Evolutionary conservation across 1,140 invertebrate species (phyloP).

Genomic region (Venturia canescens): DNA sequence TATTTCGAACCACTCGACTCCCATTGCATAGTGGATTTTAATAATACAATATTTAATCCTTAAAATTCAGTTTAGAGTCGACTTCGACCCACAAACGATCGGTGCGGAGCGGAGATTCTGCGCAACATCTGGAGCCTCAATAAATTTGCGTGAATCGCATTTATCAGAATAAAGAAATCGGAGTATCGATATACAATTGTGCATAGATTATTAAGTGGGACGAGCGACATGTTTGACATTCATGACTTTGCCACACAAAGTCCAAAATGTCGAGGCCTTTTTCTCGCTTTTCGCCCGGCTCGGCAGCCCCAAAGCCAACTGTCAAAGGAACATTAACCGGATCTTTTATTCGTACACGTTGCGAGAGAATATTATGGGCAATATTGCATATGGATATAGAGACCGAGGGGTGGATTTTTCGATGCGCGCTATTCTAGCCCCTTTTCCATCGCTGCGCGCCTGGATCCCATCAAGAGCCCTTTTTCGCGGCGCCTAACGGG

Average conservation of each 20-base stretch:
- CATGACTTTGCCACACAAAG: constrained; percentile 25
- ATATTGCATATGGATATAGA: constrained; percentile 1
- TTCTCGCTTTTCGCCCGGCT: neutral
- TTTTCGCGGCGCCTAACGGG: constrained; percentile 3
- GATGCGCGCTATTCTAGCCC: constrained; percentile 6
- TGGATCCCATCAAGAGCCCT: neutral
- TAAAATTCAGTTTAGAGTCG: no score
- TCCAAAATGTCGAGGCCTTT: neutral
- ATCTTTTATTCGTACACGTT: constrained; percentile 7
- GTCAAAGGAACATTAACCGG: neutral
- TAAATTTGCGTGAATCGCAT: constrained; percentile 4
- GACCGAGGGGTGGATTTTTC: constrained; percentile 5
- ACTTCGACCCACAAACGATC: neutral
- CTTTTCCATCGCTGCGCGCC: neutral
- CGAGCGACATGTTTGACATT: constrained; percentile 46
- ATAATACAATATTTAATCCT: no score
- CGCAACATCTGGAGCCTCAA: neutral
- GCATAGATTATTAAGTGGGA: constrained; percentile 1
- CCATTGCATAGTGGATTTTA: no score
- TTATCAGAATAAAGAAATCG: constrained; percentile 15
- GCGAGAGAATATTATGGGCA: neutral
- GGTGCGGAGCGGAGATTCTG: neutral
- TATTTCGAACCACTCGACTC: no score
- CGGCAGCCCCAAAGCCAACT: neutral
- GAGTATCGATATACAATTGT: constrained; percentile 5